Evolutionary conservation across 2,797 vertebrate species (phyloP).

Genomic region (Apodemus agrarius): DNA sequence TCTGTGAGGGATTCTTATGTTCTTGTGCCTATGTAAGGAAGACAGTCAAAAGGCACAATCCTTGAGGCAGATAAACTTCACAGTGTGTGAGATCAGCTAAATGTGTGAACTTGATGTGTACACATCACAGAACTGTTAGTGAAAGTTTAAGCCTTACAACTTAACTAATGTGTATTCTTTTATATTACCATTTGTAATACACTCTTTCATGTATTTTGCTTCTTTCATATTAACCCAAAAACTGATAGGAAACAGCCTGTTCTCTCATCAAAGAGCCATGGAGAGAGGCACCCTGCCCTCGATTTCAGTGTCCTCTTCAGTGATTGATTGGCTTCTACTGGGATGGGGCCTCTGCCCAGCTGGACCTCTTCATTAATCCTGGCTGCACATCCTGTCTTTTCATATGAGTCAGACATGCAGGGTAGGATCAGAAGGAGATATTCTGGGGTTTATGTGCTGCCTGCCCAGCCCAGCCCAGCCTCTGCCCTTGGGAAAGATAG

Average conservation of each 20-base stretch:
- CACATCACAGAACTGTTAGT: too few species aligned
- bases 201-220: too few species aligned
- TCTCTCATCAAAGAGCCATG: neutral
- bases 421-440: neutral
- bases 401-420: neutral
- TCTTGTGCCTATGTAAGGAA: too few species aligned
- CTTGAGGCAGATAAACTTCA: too few species aligned
- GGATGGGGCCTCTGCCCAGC: constrained; percentile 3
- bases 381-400: neutral
- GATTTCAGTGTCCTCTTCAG: neutral
- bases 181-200: too few species aligned
- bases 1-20: too few species aligned
- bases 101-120: too few species aligned
- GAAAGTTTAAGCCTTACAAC: too few species aligned
- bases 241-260: neutral
- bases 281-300: neutral
- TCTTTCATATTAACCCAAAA: too few species aligned
- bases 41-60: too few species aligned
- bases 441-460: neutral
- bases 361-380: neutral
- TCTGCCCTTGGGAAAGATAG: neutral
- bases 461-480: neutral
- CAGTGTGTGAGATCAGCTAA: too few species aligned
- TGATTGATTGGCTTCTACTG: neutral
- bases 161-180: too few species aligned